Evolutionary conservation across 2,113 vertebrate species (phyloP), one percentile per base, ranked within the genome.

Genomic region (Oryzias melastigma): DNA sequence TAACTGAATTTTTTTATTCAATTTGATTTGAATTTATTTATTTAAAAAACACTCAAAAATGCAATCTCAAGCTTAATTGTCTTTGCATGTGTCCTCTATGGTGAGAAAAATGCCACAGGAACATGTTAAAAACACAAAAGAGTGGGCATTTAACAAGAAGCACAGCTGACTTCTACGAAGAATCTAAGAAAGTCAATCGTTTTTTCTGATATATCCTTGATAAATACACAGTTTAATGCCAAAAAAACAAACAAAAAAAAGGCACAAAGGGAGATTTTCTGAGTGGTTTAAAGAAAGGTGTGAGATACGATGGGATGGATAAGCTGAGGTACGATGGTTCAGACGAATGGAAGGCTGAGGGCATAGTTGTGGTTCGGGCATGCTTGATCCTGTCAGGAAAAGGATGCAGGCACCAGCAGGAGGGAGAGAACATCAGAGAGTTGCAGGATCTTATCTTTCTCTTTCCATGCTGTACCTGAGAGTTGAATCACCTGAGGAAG

Each of bases 321-420:
- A 12, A 45, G 18, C 24, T 47, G 49, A 42, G 54, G 48, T 55
- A 18, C 50, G 53, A 19, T 63, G 51, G 42, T 51, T 27, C 27
- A 7, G 16, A 49, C 48, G 24, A n/a, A 40, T 54, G 49, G 49
- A 43, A 25, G 71, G 78, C 51, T 57, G 68, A 75, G 54, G 66
- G 78, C 81, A 88, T 90, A 86, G 45, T 52, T 87, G 88, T 81
- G 82, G 84, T 87, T 53, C 61, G 65, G 62, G 52, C 89, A 50
- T 82, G 89, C 70, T 74, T 35, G 10, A 49, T 83, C 89, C 70
- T 85, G 87, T 81, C 74, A 61, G 52, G 14, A 1, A 0, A 59
- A 77, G 77, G 82, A 88, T 90, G 83, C 42, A 40, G 89, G 89
- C 85, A 76, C 87, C 88, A 79, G 83, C 70, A 84, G 65, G 45